These are phyloP conservation scores for Matsumyia berberina DNA, from an alignment of 2,888 invertebrate genomes.

Conservation along the genomic window DNA sequence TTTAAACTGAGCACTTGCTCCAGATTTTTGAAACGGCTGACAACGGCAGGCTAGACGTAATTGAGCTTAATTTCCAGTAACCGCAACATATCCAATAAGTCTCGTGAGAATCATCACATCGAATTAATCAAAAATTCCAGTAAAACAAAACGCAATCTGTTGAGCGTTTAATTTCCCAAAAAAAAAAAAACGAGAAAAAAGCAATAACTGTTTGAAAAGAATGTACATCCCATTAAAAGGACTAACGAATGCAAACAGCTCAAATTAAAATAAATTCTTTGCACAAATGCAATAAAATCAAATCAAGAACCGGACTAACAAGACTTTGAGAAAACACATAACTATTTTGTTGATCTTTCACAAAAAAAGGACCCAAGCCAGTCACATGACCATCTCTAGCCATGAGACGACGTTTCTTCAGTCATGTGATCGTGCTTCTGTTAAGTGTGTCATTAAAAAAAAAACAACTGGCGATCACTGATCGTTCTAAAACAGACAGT, in stretches of 20 bases:
- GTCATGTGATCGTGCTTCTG: background rate
- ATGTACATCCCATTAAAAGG: background rate
- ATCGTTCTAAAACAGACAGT: background rate
- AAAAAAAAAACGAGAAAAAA: background rate
- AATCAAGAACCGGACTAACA: slow-evolving; percentile 28
- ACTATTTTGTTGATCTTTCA: slow-evolving; percentile 12
- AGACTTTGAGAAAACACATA: background rate
- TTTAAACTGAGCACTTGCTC: too few species aligned
- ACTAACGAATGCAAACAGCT: background rate
- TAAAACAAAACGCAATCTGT: too few species aligned
- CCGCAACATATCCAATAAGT: too few species aligned
- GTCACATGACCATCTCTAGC: slow-evolving; percentile 11
- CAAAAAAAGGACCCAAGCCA: background rate
- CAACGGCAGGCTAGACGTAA: too few species aligned
- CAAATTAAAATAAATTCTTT: background rate
- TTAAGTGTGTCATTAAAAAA: too few species aligned
- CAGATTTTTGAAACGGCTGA: too few species aligned
- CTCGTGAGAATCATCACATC: too few species aligned
- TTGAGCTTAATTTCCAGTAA: too few species aligned
- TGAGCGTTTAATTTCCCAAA: background rate
- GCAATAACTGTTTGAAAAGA: background rate
- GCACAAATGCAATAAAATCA: background rate
- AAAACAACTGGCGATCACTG: too few species aligned
- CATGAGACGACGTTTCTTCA: background rate
- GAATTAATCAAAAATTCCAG: too few species aligned